A percentile compares a stretch with the other conserved stretches of the same genome.
Evolutionary conservation across 2,797 vertebrate species (phyloP).

Genomic region (Astyanax mexicanus): DNA sequence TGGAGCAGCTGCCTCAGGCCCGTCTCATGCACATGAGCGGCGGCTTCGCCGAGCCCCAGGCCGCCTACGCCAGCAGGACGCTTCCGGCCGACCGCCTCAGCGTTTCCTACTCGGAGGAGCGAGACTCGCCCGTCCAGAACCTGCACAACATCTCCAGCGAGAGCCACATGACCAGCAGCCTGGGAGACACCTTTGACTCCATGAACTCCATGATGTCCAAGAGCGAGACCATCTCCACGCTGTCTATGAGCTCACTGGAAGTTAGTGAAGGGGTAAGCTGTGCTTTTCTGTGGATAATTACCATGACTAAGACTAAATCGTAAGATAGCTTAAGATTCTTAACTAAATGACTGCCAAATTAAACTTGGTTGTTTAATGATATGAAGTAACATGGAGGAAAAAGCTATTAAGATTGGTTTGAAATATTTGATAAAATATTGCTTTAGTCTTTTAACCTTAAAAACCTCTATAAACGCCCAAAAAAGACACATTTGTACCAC

Average conservation of each 20-base stretch:
- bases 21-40: conserved; percentile 94
- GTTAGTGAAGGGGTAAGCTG: conserved; percentile 72
- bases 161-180: conserved; percentile 88
- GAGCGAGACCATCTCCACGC: conserved; percentile 91
- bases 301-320: too few species aligned
- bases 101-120: conserved; percentile 82
- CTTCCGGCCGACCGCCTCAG: conserved; percentile 85
- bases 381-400: not conserved
- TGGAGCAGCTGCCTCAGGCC: conserved; percentile 95
- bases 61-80: conserved; percentile 84
- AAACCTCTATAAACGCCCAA: not conserved
- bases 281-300: not conserved
- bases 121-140: conserved; percentile 84
- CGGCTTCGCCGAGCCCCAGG: conserved; percentile 85
- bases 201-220: conserved; percentile 92
- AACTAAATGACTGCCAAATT: too few species aligned
- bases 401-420: too few species aligned
- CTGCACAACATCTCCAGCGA: conserved; percentile 89
- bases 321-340: too few species aligned
- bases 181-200: conserved; percentile 90
- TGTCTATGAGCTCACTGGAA: conserved; percentile 98
- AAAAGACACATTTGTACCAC: not conserved
- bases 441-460: not conserved
- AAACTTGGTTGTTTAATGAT: too few species aligned
- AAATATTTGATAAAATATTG: too few species aligned